These are phyloP conservation scores for Ceyx cyanopectus DNA, from an alignment of 2,113 vertebrate genomes.

Conservation along the genomic window DNA sequence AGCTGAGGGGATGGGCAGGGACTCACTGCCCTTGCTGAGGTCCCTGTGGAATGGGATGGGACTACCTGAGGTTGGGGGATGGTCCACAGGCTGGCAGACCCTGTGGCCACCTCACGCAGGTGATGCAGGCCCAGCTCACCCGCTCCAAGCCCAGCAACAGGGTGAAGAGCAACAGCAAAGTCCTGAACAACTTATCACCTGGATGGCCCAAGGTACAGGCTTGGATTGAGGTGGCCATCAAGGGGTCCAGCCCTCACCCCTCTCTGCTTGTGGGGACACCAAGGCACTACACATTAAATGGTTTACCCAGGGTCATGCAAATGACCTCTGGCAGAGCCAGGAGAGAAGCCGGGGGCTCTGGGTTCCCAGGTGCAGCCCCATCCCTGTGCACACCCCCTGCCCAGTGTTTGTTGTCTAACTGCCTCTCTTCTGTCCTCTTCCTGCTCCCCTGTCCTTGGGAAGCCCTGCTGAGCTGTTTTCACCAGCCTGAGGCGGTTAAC, in stretches of 20 bases:
- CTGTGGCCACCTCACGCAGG: neutral
- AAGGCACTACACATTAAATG: fast-evolving
- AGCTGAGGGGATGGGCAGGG: neutral
- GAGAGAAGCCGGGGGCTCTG: neutral
- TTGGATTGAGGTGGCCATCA: fast-evolving
- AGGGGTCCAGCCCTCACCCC: neutral
- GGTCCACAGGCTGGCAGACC: neutral
- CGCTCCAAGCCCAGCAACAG: neutral
- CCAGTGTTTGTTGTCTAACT: constrained; percentile 57
- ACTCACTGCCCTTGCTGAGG: neutral
- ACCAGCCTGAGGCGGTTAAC: constrained; percentile 67
- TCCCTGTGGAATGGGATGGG: neutral
- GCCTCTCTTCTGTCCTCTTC: constrained; percentile 75
- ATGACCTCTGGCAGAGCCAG: neutral
- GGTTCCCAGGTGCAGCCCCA: neutral
- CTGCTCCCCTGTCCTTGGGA: constrained; percentile 72
- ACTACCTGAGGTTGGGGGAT: neutral
- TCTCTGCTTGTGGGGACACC: neutral
- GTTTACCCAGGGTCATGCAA: neutral
- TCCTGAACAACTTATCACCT: neutral
- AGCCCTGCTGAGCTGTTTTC: constrained; percentile 50
- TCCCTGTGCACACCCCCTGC: neutral
- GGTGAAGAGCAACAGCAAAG: neutral
- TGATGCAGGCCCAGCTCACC: neutral
- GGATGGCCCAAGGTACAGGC: neutral